These are phyloP conservation scores for Tachypleus tridentatus DNA, from an alignment of 1,140 invertebrate species.

Conservation along the genomic window DNA sequence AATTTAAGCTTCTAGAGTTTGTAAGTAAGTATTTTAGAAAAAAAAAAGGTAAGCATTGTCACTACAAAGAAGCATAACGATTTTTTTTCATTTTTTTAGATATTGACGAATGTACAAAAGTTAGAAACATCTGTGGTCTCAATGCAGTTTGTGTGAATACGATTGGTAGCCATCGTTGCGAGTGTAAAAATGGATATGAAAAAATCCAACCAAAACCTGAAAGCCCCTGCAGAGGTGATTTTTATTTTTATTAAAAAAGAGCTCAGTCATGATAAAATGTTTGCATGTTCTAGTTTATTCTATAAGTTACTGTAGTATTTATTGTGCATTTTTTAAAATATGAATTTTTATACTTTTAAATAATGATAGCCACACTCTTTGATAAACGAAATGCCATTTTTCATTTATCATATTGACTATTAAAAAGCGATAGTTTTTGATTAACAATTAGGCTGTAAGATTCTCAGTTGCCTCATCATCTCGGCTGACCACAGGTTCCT, in stretches of 20 bases:
- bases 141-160: conserved; percentile 70
- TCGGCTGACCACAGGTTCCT: too few species aligned
- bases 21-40: too few species aligned
- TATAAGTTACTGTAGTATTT: neutral
- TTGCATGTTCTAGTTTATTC: neutral
- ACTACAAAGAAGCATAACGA: too few species aligned
- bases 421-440: too few species aligned
- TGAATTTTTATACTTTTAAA: neutral
- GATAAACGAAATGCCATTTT: neutral
- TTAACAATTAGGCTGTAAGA: too few species aligned
- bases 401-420: too few species aligned
- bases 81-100: conserved; percentile 17
- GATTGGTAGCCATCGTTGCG: conserved; percentile 68
- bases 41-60: too few species aligned
- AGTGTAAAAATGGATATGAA: conserved; percentile 68
- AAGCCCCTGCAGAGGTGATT: conserved; percentile 53
- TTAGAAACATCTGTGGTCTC: conserved; percentile 58
- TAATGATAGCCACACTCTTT: neutral
- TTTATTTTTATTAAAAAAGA: neutral
- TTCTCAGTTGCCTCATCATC: too few species aligned
- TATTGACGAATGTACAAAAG: conserved; percentile 58
- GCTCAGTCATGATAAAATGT: neutral
- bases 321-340: neutral
- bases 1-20: too few species aligned
- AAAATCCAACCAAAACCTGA: conserved; percentile 21